These are phyloP conservation scores for Carcharodon carcharias DNA, from an alignment of 2,797 vertebrate species.

Conservation along the genomic window DNA sequence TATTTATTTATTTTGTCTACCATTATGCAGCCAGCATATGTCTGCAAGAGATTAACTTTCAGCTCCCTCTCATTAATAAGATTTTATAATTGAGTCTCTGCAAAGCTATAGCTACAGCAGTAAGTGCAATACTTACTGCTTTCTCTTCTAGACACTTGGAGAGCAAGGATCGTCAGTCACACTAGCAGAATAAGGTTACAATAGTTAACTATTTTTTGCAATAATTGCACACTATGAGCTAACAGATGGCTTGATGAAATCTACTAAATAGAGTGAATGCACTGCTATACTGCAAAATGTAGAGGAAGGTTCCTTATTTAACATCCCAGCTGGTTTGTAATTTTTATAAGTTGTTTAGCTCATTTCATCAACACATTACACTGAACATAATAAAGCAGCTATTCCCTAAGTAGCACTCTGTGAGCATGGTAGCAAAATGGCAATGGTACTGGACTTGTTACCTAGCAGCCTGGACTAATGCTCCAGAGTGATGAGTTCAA, in stretches of 20 bases:
- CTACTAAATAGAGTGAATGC: not conserved
- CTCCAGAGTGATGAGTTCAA: too few relatives aligned
- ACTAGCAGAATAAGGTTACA: not conserved
- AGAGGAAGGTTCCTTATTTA: not conserved
- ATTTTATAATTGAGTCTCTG: not conserved
- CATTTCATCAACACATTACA: not conserved
- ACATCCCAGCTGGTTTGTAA: not conserved
- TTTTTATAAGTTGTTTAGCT: not conserved
- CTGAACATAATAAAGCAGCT: not conserved
- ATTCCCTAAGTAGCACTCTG: not conserved
- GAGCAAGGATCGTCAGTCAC: not conserved
- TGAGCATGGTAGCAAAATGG: too few relatives aligned
- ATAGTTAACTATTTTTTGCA: not conserved
- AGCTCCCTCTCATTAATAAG: not conserved
- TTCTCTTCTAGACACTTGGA: not conserved
- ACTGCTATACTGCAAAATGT: not conserved
- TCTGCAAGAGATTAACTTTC: not conserved
- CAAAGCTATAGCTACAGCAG: not conserved
- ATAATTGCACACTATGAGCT: not conserved
- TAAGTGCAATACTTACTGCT: not conserved
- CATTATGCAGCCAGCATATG: not conserved
- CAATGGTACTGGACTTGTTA: too few relatives aligned
- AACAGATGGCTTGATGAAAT: not conserved
- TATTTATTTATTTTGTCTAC: not conserved
- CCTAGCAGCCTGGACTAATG: too few relatives aligned